Conservation (phyloP, 1,140 invertebrate genomes). For the Phthorimaea operculella region DNA sequence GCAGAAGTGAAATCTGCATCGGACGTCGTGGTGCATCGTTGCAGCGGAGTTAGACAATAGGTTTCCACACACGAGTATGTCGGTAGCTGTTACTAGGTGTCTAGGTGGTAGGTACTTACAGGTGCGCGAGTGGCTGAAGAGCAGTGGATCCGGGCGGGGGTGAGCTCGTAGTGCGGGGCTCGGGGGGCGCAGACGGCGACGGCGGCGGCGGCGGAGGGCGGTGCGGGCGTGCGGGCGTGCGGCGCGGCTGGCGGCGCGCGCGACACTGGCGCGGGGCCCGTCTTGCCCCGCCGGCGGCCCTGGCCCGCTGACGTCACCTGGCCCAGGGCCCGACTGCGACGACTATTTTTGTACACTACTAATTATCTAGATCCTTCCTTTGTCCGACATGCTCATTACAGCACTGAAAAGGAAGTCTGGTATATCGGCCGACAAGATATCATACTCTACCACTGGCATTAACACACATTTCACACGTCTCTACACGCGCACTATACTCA, state of each 20-base stretch:
- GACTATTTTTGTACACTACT: constrained; percentile 63
- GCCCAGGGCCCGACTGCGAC: constrained; percentile 59
- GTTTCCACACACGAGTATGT: constrained; percentile 12
- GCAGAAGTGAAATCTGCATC: constrained; percentile 52
- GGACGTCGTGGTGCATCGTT: constrained; percentile 34
- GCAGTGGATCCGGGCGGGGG: constrained; percentile 13
- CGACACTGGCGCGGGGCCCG: constrained; percentile 65
- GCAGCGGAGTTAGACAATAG: constrained; percentile 28
- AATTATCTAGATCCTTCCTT: constrained; percentile 62
- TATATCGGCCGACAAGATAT: constrained; percentile 17
- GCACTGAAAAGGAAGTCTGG: constrained; percentile 55
- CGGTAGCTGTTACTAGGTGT: constrained; percentile 11
- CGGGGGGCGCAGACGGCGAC: constrained; percentile 19
- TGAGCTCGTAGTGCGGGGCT: constrained; percentile 18
- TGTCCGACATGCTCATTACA: constrained; percentile 40
- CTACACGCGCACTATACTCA: too few relatives aligned
- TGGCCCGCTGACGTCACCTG: constrained; percentile 62
- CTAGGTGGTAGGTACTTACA: neutral
- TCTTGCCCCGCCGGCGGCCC: constrained; percentile 63
- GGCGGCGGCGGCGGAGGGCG: constrained; percentile 25
- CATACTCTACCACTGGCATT: neutral
- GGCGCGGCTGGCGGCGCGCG: constrained; percentile 59
- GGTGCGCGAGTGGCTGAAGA: constrained; percentile 10
- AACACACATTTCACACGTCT: neutral
- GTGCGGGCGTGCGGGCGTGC: constrained; percentile 41